Conservation (phyloP, 2,797 vertebrate species). For the Paratrypauchen microcephalus region DNA sequence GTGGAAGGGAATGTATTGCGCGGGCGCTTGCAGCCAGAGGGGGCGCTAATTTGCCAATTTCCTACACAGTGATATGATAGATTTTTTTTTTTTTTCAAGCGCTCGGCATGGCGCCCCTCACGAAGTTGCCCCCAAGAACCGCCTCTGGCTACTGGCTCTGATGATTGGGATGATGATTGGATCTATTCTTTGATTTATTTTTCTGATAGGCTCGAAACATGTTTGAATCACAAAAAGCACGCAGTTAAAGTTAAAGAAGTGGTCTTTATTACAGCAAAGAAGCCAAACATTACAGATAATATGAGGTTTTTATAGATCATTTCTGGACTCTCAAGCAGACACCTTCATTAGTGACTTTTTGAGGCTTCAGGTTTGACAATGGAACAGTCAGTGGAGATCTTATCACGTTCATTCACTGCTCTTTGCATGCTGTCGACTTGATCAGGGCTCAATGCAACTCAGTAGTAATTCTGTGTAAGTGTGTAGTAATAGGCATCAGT, state of each 20-base stretch:
- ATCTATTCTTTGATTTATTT: no score
- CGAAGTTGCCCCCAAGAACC: no score
- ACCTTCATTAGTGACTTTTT: slow-evolving; percentile 41
- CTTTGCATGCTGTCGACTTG: slow-evolving; percentile 30
- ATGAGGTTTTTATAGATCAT: slow-evolving; percentile 65
- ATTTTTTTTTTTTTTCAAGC: no score
- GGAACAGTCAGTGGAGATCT: slow-evolving; percentile 2
- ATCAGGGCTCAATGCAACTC: background rate
- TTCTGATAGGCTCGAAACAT: background rate
- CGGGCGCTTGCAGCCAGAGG: no score
- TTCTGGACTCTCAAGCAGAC: slow-evolving; percentile 50
- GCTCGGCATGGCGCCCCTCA: no score
- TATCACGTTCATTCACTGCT: slow-evolving; percentile 14
- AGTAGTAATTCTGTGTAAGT: background rate
- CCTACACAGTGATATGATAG: no score
- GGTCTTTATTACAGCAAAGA: slow-evolving; percentile 78
- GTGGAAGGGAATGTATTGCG: no score
- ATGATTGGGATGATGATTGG: no score
- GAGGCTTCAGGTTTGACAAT: slow-evolving; percentile 33
- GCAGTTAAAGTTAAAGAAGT: slow-evolving; percentile 64
- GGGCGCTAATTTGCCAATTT: no score
- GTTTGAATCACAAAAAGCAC: background rate
- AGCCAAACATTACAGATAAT: slow-evolving; percentile 79
- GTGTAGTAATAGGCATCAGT: slow-evolving; percentile 13
- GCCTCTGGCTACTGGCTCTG: no score